Conservation (phyloP, 92 coral and sea anemone genomes). For the Phymanthus crucifer region DNA sequence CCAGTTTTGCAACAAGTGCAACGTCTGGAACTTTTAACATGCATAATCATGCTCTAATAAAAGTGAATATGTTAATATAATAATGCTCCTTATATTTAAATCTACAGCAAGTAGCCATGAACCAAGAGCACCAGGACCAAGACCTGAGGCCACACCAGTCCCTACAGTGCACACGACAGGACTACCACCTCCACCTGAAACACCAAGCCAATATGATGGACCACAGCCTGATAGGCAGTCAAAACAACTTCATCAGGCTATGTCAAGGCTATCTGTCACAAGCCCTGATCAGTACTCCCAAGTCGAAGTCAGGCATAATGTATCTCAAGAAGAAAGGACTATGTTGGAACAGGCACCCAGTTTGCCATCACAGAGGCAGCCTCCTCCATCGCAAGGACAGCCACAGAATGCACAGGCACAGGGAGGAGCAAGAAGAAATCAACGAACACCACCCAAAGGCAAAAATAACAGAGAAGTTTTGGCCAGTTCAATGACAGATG, state of each 20-base stretch:
- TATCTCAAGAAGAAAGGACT: conserved; percentile 5
- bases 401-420: background rate
- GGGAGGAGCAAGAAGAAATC: background rate
- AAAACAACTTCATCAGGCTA: background rate
- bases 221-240: background rate
- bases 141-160: background rate
- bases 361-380: conserved; percentile 10
- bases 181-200: background rate
- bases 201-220: background rate
- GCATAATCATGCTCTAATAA: no score
- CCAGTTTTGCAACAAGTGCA: no score
- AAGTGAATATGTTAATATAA: no score
- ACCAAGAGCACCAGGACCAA: background rate
- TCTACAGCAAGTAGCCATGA: background rate
- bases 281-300: background rate
- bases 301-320: background rate
- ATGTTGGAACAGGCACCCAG: background rate
- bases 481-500: conserved; percentile 32
- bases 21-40: no score
- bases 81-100: background rate
- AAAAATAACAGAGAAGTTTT: background rate
- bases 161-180: background rate
- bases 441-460: background rate
- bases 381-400: background rate
- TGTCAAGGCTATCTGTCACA: background rate